These are phyloP conservation scores for Cherax destructor DNA, from an alignment of 1,140 invertebrate genomes.

Conservation along the genomic window DNA sequence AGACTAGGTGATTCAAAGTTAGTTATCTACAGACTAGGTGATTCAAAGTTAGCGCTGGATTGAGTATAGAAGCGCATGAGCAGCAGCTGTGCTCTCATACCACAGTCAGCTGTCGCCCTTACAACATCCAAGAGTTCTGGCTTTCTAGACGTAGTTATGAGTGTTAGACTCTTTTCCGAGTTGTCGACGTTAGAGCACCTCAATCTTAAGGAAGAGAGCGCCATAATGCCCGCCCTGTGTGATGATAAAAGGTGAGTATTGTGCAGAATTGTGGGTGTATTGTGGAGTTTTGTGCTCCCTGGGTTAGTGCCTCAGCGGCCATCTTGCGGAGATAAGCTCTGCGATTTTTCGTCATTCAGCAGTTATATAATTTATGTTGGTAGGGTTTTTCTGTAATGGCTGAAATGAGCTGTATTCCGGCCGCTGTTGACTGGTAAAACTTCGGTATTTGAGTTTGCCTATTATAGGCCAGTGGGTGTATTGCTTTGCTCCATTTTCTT, in stretches of 20 bases:
- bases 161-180: constrained; percentile 68
- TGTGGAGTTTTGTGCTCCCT: no score
- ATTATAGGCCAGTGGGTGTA: no score
- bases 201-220: constrained; percentile 64
- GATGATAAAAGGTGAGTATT: constrained; percentile 72
- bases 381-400: no score
- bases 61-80: background rate
- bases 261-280: background rate
- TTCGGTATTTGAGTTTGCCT: no score
- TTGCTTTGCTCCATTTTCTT: no score
- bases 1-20: no score
- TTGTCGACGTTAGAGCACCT: constrained; percentile 64
- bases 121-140: background rate
- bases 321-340: background rate
- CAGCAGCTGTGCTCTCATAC: background rate
- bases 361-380: no score
- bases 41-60: no score
- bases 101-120: background rate
- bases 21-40: no score
- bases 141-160: constrained; percentile 45
- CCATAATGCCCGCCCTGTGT: constrained; percentile 65
- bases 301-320: background rate
- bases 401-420: no score
- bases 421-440: no score
- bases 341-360: no score